A percentile compares a stretch with the other conserved stretches of the same genome.
Evolutionary conservation across 1,140 invertebrate species (phyloP).

Genomic region (Popillia japonica): DNA sequence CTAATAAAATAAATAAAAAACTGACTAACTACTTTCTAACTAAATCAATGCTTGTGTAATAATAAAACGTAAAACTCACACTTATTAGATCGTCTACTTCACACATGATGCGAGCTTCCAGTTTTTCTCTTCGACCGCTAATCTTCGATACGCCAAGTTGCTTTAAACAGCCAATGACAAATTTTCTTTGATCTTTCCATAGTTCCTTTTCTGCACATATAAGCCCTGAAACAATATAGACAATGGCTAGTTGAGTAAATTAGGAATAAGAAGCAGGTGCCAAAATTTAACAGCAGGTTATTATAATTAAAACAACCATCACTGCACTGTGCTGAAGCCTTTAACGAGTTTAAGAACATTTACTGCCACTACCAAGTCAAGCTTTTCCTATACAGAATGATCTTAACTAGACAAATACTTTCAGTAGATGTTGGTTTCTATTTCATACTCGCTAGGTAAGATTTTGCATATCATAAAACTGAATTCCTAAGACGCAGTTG

Average conservation of each 20-base stretch:
- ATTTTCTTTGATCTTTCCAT: conserved; percentile 85
- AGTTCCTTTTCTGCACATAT: conserved; percentile 81
- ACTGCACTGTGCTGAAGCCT: too few relatives aligned
- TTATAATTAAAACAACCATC: too few relatives aligned
- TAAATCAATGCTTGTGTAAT: neutral
- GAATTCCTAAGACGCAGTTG: too few relatives aligned
- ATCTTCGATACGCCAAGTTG: conserved; percentile 77
- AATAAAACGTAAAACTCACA: conserved; percentile 59
- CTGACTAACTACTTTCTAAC: neutral
- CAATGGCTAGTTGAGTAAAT: neutral
- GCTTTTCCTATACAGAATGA: too few relatives aligned
- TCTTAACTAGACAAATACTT: too few relatives aligned
- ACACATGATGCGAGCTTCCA: conserved; percentile 73
- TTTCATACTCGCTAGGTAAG: too few relatives aligned
- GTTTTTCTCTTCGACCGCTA: conserved; percentile 65
- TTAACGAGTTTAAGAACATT: too few relatives aligned
- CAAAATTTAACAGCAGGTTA: too few relatives aligned
- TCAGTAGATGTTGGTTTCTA: too few relatives aligned
- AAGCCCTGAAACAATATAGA: conserved; percentile 68
- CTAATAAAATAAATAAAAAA: neutral
- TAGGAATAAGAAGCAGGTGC: too few relatives aligned
- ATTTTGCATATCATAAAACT: too few relatives aligned
- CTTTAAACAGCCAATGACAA: conserved; percentile 75
- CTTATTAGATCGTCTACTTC: conserved; percentile 69
- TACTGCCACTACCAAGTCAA: too few relatives aligned